Conservation (phyloP, 1,140 invertebrate genomes). For the silkworm (Bombyx mori) region ASM3026992v2 NC_085128.1:16013501-16014000, state of each 20-base stretch:
- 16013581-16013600: constrained; percentile 80
- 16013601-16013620: constrained; percentile 81
- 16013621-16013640: constrained; percentile 84
- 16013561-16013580: constrained; percentile 86
- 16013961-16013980: constrained; percentile 84
- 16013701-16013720: constrained; percentile 81
- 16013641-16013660: constrained; percentile 83
- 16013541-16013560: constrained; percentile 90
- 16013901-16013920: constrained; percentile 88
- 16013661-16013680: constrained; percentile 84
- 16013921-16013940: constrained; percentile 81
- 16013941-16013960: constrained; percentile 84
- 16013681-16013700: constrained; percentile 88
- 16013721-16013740: constrained; percentile 84
- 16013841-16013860: constrained; percentile 76
- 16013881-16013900: constrained; percentile 86
- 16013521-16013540: constrained; percentile 90
- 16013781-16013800: constrained; percentile 80
- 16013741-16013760: constrained; percentile 80
- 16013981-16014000: constrained; percentile 74
- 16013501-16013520: constrained; percentile 86
- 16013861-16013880: constrained; percentile 78
- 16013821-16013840: constrained; percentile 78
- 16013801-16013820: constrained; percentile 82
- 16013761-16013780: constrained; percentile 85